Evolutionary conservation across 2,113 vertebrate genomes (phyloP), one percentile per base, ranked within the genome.

Genomic region (Sisor rabdophorus): DNA sequence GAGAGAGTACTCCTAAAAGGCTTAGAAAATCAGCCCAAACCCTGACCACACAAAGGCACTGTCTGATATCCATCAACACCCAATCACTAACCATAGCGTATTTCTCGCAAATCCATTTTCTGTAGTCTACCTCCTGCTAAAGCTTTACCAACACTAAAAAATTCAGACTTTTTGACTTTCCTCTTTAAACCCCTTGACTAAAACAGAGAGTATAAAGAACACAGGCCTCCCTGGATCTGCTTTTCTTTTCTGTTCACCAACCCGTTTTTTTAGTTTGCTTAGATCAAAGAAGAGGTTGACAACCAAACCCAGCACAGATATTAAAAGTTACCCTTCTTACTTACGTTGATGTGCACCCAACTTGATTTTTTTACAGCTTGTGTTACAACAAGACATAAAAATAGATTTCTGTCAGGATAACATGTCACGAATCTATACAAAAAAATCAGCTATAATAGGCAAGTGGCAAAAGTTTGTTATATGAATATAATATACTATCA

Each of bases 1-100:
- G 47, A 73, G 55, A 44, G 48, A 56, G 65, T 20, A 24, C 36
- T 65, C 26, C 30, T 60, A 71, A 72, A 79, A 68, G 2, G 67
- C 73, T 61, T 48, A 60, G 60, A 76, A 76, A 79, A 76, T 68
- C 81, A 79, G 59, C 3, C 58, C 60, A 61, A 76, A 71, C 74
- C 68, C 64, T 58, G 68, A 82, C 47, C 68, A 61, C 81, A 79
- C 73, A 82, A 75, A 54, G 72, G 48, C 52, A 16, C 56, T 28
- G 61, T 81, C 58, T 78, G 59, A 79, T 54, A 79, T 60, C 56
- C 58, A 73, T 48, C 63, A 76, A 73, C 55, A 36, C 54, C 28
- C 47, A 60, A 52, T 75, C 59, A 82, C 68, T 60, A 56, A 75
- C 55, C 36, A 52, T 60, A 60, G 53, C 17, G 5, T 63, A 68